Percentiles rank a stretch among this genome's conserved stretches.
phyloP scores from a whole-genome alignment of 2,888 invertebrate genomes.

The Eupithecia vulgata region DNA sequence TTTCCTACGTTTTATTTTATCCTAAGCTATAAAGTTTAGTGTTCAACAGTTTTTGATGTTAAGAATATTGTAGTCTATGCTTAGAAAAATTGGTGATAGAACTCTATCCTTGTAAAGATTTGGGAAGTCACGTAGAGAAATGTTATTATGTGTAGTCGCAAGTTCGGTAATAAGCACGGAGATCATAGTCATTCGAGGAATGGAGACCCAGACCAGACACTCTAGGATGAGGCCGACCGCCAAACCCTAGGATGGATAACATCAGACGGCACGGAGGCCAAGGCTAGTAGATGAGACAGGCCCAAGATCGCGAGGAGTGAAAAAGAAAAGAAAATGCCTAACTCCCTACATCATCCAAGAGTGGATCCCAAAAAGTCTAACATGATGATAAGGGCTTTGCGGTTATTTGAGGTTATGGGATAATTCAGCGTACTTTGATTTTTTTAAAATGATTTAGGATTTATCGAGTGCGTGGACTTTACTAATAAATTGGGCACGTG shows the following conservation, averaged over 20 bases:
- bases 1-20: not conserved
- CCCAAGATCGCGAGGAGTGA: not conserved
- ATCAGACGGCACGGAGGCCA: not conserved
- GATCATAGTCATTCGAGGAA: not conserved
- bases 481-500: conserved; percentile 20
- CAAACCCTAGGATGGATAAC: not conserved
- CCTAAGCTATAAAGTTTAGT: not conserved
- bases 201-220: not conserved
- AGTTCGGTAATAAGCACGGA: not conserved
- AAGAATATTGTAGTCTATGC: not conserved
- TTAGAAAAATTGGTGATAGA: not conserved
- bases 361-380: not conserved
- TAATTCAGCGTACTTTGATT: not conserved
- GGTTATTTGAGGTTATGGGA: not conserved
- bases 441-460: not conserved
- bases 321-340: not conserved
- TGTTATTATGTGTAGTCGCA: not conserved
- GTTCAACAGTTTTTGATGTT: not conserved
- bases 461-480: not conserved
- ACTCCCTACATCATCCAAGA: not conserved
- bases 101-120: not conserved
- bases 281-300: not conserved
- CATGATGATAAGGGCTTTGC: not conserved
- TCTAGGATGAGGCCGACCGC: not conserved
- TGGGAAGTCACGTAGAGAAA: not conserved